Base-by-base conservation (phyloP, 1,140 invertebrate genomes). In the Euwallacea similis region DNA sequence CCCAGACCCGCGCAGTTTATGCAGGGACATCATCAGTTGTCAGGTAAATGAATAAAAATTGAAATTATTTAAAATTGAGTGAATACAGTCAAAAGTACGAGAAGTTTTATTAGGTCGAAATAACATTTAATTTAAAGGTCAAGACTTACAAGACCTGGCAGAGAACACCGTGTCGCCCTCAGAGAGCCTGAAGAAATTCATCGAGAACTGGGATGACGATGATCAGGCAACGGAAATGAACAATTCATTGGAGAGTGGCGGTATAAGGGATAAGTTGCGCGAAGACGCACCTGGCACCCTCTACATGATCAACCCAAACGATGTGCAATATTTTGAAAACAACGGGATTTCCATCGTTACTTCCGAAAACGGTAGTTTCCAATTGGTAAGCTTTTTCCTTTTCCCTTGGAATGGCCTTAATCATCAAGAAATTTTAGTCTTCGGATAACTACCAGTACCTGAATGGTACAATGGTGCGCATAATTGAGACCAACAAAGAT, bases 171-270 rank as follows among this genome's bases (percentile, higher is more conserved):
- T 62, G 4, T 73, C 71, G 0, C 67, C 76, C 7, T 76, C 73
- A 7, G 73, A 74, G 21, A 76, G 70, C 47, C 56, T 81, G 0
- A 76, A 78, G 50, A 78, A 79, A 46, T 81, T 75, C 59, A 71
- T 81, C 11, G 79, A 81, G 55, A 79, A 74, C n/a, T 81, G 77
- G 78, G 76, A 76, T 21, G 78, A 79, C 16, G 78, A 80, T 33
- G 70, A 71, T 6, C 43, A 60, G 7, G 13, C 73, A 11, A 15
- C 43, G 0, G 21, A 41, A 8, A 44, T 46, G 21, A 55, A 33
- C 13, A 73, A 67, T 33, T 44, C 59, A 7, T 67, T 70, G 50
- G 69, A 66, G 43, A 46, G n/a, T 9, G 56, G 42, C n/a, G 21
- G 43, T 7, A 65, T 71, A 59, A 71, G 74, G 59, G 75, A 78